phyloP scores from a whole-genome alignment of 2,113 vertebrate genomes.

The Myiagra hebetior region DNA sequence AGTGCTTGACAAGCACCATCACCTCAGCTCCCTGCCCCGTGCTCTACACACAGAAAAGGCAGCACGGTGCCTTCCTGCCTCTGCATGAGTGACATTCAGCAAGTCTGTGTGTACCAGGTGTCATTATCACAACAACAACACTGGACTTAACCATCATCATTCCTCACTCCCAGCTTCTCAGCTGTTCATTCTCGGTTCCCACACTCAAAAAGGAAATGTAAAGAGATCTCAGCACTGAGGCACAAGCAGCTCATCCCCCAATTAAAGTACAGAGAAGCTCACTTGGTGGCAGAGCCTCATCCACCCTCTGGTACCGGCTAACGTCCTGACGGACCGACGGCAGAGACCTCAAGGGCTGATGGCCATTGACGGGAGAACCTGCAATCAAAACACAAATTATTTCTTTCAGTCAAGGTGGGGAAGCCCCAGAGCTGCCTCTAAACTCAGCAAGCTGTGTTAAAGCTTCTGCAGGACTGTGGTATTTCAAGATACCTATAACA shows the following conservation, averaged over 20 bases:
- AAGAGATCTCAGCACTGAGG: not conserved
- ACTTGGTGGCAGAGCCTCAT: slow-evolving; percentile 98
- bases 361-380: slow-evolving; percentile 86
- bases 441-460: not conserved
- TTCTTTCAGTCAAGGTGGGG: not conserved
- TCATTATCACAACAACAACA: not conserved
- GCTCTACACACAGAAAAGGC: not conserved
- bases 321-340: slow-evolving; percentile 95
- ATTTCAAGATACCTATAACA: not conserved
- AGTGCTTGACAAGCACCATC: fast-evolving
- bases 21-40: not conserved
- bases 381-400: slow-evolving; percentile 19
- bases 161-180: not conserved
- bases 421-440: not conserved
- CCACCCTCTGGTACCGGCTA: slow-evolving; percentile 95
- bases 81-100: not conserved
- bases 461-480: not conserved
- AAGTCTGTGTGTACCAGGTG: not conserved
- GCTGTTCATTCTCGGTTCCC: not conserved
- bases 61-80: not conserved
- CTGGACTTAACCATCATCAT: not conserved
- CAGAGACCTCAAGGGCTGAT: slow-evolving; percentile 85
- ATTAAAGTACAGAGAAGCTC: slow-evolving; percentile 65
- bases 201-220: not conserved
- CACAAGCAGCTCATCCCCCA: not conserved